Conservation (phyloP, 2,113 vertebrate species). For the Cichladusa arquata region DNA sequence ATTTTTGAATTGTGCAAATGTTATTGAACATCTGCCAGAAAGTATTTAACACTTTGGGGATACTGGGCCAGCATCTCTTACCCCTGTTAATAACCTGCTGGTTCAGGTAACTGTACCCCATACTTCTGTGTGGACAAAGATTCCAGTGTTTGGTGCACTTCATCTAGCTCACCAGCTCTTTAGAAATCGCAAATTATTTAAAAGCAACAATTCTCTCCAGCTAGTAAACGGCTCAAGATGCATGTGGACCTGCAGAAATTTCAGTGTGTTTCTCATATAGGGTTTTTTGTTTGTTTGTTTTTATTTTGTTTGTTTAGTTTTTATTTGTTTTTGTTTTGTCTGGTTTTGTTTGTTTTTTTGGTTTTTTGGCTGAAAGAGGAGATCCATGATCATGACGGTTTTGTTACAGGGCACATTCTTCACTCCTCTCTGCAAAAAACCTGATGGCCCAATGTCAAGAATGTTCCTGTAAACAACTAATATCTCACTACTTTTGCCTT, state of each 20-base stretch:
- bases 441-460: conserved; percentile 30
- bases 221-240: background rate
- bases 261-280: background rate
- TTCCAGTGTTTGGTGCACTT: background rate
- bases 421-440: background rate
- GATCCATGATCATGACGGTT: background rate
- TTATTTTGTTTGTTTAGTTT: too few species aligned
- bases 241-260: background rate
- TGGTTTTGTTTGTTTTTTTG: background rate
- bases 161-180: background rate
- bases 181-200: background rate
- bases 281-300: background rate
- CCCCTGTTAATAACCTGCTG: background rate
- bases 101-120: background rate
- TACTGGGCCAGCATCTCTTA: background rate
- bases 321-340: too few species aligned
- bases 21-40: background rate
- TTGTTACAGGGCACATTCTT: conserved; percentile 7
- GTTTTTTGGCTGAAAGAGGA: background rate
- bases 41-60: background rate
- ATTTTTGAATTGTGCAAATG: background rate
- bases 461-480: conserved; percentile 14
- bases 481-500: background rate
- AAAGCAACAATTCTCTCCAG: background rate
- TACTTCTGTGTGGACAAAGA: background rate